These are phyloP conservation scores for Trichechus manatus DNA, from an alignment of 2,113 vertebrate genomes.

Conservation along the genomic window DNA sequence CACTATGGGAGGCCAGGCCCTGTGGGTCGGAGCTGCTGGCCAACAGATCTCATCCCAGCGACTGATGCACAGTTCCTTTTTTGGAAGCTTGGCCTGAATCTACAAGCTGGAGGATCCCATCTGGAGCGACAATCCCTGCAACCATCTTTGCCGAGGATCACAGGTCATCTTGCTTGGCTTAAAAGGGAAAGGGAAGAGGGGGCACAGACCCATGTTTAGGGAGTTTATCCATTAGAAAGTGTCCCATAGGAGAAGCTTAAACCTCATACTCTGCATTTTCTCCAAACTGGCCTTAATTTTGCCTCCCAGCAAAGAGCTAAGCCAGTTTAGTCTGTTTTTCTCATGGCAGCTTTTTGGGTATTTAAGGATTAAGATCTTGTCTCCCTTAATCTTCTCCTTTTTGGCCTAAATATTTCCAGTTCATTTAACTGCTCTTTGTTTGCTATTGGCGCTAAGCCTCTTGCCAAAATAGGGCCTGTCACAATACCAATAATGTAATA, in stretches of 20 bases:
- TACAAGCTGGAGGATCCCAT: not conserved
- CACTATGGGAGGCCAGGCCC: not conserved
- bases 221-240: not conserved
- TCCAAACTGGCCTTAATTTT: not conserved
- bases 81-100: not conserved
- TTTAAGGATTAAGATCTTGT: constrained; percentile 53
- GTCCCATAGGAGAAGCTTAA: not conserved
- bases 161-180: not conserved
- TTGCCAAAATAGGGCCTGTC: constrained; percentile 9
- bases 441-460: not conserved
- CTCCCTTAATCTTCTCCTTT: constrained; percentile 17
- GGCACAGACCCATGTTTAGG: not conserved
- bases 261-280: not conserved
- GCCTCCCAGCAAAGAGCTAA: constrained; percentile 17
- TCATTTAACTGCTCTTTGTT: constrained; percentile 5
- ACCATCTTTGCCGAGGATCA: not conserved
- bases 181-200: not conserved
- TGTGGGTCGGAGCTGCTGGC: not conserved
- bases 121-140: rapidly evolving
- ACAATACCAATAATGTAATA: not conserved
- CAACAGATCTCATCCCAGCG: not conserved
- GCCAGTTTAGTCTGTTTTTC: constrained; percentile 18
- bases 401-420: not conserved
- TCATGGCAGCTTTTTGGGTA: not conserved
- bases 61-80: not conserved